Evolutionary conservation across 2,888 invertebrate genomes (phyloP).

Genomic region (Nemapogon koenigi): DNA sequence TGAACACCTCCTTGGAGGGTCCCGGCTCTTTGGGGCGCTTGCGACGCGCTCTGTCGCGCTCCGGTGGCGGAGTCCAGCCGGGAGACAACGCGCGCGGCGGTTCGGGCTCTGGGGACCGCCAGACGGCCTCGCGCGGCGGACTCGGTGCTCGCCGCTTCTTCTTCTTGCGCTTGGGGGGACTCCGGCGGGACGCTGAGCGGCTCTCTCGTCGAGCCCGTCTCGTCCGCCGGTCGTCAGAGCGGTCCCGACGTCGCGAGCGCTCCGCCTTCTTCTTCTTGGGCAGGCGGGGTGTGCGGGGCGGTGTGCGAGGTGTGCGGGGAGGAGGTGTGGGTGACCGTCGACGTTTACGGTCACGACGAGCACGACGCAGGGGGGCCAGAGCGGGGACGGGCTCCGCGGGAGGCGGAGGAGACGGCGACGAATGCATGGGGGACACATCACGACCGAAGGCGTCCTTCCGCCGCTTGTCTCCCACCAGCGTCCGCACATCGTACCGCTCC

Average conservation of each 20-base stretch:
- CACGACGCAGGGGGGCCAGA: no score
- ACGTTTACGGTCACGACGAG: no score
- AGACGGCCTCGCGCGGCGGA: constrained; percentile 14
- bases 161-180: constrained; percentile 36
- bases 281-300: constrained; percentile 25
- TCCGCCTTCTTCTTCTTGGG: constrained; percentile 35
- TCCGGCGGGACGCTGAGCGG: constrained; percentile 26
- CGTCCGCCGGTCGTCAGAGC: constrained; percentile 22
- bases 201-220: constrained; percentile 25
- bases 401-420: constrained; percentile 25
- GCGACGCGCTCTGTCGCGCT: constrained; percentile 26
- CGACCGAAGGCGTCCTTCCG: constrained; percentile 81
- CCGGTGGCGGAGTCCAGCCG: constrained; percentile 70
- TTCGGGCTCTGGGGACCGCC: constrained; percentile 27
- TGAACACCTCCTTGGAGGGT: constrained; percentile 89
- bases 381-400: constrained; percentile 28
- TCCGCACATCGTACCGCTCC: constrained; percentile 83
- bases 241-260: constrained; percentile 25
- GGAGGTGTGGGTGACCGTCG: constrained; percentile 12
- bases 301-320: constrained; percentile 23
- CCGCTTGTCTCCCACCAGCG: constrained; percentile 74
- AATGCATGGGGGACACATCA: constrained; percentile 61
- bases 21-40: constrained; percentile 30
- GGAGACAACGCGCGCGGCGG: constrained; percentile 57
- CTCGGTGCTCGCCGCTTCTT: constrained; percentile 26